Evolutionary conservation across 2,888 invertebrate genomes (phyloP).

Genomic region (Sinotaia quadrata): DNA sequence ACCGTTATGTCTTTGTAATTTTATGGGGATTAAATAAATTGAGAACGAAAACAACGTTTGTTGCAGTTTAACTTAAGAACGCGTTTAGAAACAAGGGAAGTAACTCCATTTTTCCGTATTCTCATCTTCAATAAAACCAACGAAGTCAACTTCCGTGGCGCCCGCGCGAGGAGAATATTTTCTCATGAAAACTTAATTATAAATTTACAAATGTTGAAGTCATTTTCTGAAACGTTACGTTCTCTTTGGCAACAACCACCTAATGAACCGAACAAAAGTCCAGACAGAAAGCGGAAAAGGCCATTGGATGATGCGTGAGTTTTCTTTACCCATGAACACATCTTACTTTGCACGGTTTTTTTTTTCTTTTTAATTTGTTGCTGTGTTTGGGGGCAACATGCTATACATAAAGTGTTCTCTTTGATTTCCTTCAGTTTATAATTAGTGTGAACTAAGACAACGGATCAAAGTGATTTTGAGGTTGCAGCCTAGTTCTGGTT

Average conservation of each 20-base stretch:
- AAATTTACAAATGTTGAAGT: constrained; percentile 47
- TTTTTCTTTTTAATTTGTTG: background rate
- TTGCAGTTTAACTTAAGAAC: too few species aligned
- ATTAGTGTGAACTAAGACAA: background rate
- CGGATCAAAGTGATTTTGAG: background rate
- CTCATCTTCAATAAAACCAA: background rate
- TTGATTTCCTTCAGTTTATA: background rate
- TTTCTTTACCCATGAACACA: background rate
- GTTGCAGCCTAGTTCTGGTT: background rate
- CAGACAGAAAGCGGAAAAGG: constrained; percentile 34
- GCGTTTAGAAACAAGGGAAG: background rate
- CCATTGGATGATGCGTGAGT: constrained; percentile 20
- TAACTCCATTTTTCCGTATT: background rate
- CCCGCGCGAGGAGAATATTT: constrained; percentile 20
- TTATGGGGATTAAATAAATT: too few species aligned
- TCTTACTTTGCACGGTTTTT: background rate
- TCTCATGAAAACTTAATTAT: background rate
- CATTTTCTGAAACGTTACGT: constrained; percentile 48
- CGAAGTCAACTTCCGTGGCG: constrained; percentile 33
- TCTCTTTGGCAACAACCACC: constrained; percentile 42
- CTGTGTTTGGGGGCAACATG: background rate
- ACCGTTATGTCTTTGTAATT: too few species aligned
- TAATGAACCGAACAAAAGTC: constrained; percentile 19
- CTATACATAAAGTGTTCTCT: background rate
- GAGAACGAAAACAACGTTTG: too few species aligned